A percentile compares a stretch with the other conserved stretches of the same genome.
Conservation (phyloP, 1,140 invertebrate species). For the Paraescarpia echinospica region DNA sequence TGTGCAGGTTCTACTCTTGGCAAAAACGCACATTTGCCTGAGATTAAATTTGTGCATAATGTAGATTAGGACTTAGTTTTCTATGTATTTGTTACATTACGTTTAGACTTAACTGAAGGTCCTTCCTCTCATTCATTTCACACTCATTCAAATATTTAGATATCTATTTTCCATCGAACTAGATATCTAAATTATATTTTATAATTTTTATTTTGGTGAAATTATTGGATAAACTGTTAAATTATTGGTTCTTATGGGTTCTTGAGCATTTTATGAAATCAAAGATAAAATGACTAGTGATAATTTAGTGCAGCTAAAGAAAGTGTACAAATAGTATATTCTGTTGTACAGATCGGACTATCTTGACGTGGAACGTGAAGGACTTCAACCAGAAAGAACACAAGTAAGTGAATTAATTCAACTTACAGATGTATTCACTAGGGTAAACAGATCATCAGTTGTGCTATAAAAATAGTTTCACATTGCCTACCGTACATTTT, state of each 20-base stretch:
- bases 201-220: neutral
- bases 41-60: too few species aligned
- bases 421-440: neutral
- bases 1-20: neutral
- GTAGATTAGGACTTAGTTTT: too few species aligned
- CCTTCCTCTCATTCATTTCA: too few species aligned
- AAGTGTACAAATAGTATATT: neutral
- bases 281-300: too few species aligned
- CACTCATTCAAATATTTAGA: too few species aligned
- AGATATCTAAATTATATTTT: too few species aligned
- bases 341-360: conserved; percentile 73
- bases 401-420: conserved; percentile 62
- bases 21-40: neutral
- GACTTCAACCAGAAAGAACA: conserved; percentile 72
- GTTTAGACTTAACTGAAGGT: too few species aligned
- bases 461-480: neutral
- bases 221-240: neutral
- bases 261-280: too few species aligned
- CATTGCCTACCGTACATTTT: too few species aligned
- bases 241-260: neutral
- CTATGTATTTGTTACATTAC: too few species aligned
- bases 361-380: conserved; percentile 79
- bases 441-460: neutral
- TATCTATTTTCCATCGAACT: too few species aligned
- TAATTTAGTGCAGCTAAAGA: neutral